Conservation (phyloP, 1,140 invertebrate species). For the Ceratina japonica region DNA sequence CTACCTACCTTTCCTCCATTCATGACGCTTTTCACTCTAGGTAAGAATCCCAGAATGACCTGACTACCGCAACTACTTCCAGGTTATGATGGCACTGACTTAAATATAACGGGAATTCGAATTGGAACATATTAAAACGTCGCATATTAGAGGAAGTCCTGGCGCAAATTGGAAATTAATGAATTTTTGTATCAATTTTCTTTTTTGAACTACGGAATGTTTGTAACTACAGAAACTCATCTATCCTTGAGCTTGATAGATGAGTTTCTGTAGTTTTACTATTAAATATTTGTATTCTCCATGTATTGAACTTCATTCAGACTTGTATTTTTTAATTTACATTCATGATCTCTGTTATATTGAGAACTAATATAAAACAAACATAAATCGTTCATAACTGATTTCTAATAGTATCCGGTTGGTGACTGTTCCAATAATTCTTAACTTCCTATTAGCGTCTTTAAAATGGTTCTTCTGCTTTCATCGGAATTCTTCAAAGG, state of each 20-base stretch:
- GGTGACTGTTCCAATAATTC: background rate
- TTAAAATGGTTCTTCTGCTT: background rate
- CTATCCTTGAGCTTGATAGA: no score
- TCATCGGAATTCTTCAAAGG: background rate
- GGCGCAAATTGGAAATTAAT: background rate
- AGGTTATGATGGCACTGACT: slow-evolving; percentile 23
- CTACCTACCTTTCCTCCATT: slow-evolving; percentile 64
- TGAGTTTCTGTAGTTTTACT: no score
- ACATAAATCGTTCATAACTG: background rate
- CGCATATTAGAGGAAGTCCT: background rate
- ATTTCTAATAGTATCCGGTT: slow-evolving; percentile 21
- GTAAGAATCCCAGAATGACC: slow-evolving; percentile 54
- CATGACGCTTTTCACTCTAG: slow-evolving; percentile 62
- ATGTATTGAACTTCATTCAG: background rate
- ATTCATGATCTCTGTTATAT: background rate
- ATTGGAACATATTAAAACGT: background rate
- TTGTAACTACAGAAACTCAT: no score
- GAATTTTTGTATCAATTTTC: background rate
- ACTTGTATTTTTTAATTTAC: background rate
- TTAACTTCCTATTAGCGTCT: background rate
- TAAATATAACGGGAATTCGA: slow-evolving; percentile 12
- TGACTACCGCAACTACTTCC: slow-evolving; percentile 35
- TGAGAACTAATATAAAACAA: background rate
- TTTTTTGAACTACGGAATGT: background rate
- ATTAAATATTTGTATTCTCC: background rate